Evolutionary conservation across 37 sponge, comb jelly and placozoan species (phyloP), one percentile per base, ranked within the genome.

Genomic region (Hexactinellida sp.): DNA sequence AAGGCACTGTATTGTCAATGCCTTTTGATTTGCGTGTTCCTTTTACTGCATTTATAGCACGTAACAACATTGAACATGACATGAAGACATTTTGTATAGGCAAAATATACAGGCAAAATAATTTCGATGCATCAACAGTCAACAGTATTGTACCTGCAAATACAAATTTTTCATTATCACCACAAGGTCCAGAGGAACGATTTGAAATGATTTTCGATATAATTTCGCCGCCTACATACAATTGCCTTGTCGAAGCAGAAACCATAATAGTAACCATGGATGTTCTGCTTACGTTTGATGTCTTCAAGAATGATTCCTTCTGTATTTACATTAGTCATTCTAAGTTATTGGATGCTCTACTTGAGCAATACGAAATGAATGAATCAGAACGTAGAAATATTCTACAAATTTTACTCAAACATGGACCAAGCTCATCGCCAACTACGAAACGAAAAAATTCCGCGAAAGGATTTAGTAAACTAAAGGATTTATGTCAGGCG

Each of bases 361-460:
- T 63, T 1, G 21, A 10, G 30, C 76, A 63, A 23, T n/a, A 63
- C 34, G 28, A 63, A 63, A 63, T 63, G 76, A 63, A 63, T 28
- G 76, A 63, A 63, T 63, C 76, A n/a, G 76, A 63, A 63, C 76
- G 76, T 23, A 7, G 76, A 28, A 63, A 63, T n/a, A 63, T 63
- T 63, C 13, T 63, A n/a, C 76, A 63, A 28, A 63, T 63, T 63
- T n/a, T 63, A 10, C 13, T 63, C 1, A 63, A 63, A 63, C 76
- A 63, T 23, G 76, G 76, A 1, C 76, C 76, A 25, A 32, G 32
- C 13, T 10, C 76, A 28, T 63, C 76, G 76, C 76, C 76, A 28
- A 63, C 34, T 63, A 63, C 76, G 5, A 63, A 63, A 63, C 76
- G 76, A 10, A 63, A 63, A 63, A 63, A n/a, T n/a, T 25, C 30